These are phyloP conservation scores for Apis florea DNA, from an alignment of 1,140 invertebrate species.

Conservation along the genomic window DNA sequence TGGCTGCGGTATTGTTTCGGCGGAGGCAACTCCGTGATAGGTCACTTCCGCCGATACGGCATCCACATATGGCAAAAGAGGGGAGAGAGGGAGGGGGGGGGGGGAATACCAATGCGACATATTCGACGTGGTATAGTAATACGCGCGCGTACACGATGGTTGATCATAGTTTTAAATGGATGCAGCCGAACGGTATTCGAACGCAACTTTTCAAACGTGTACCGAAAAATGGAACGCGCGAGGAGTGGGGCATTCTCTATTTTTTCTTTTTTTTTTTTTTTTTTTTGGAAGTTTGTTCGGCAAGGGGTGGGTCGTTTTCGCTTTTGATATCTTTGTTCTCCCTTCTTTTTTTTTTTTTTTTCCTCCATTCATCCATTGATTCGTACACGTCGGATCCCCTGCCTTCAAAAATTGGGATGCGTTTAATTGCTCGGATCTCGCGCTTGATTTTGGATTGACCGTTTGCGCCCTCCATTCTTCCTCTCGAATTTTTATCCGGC, in stretches of 20 bases:
- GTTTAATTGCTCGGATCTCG: conserved; percentile 16
- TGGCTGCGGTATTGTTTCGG: neutral
- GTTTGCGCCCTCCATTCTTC: neutral
- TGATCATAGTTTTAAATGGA: conserved; percentile 15
- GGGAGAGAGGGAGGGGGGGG: neutral
- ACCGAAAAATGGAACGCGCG: neutral
- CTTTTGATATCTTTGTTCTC: neutral
- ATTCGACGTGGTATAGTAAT: too few relatives aligned
- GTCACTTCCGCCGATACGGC: conserved; percentile 1
- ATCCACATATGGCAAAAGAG: neutral
- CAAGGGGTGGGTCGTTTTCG: neutral
- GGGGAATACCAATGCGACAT: conserved; percentile 2
- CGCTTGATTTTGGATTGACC: neutral
- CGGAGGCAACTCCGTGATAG: neutral
- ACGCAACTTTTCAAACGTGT: conserved; percentile 1
- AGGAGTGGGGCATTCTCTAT: neutral
- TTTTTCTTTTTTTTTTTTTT: neutral
- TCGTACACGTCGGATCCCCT: neutral
- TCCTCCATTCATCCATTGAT: neutral
- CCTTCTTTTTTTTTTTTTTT: neutral
- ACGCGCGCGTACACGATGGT: neutral
- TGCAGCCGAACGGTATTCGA: neutral
- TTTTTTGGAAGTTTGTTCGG: neutral
- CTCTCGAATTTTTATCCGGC: neutral
- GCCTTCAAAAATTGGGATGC: neutral